Conservation (phyloP, 2,113 vertebrate genomes). For the Gavia stellata region DNA sequence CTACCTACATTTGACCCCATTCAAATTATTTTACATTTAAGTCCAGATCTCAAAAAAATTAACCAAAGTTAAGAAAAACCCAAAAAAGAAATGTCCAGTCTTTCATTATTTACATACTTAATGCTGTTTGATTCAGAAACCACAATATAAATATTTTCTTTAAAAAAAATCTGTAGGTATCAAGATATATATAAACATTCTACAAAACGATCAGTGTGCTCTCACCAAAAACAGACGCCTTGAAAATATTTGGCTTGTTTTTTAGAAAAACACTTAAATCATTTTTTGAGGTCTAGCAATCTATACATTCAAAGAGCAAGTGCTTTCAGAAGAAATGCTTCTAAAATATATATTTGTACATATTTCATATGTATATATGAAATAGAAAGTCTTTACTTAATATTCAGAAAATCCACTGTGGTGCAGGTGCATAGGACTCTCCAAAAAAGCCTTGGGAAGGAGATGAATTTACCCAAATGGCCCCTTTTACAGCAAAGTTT, state of each 20-base stretch:
- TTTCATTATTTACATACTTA: slow-evolving; percentile 76
- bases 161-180: slow-evolving; percentile 61
- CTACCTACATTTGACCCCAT: neutral
- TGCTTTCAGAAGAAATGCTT: slow-evolving; percentile 52
- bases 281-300: slow-evolving; percentile 64
- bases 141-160: slow-evolving; percentile 74
- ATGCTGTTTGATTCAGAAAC: slow-evolving; percentile 72
- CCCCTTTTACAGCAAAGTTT: neutral
- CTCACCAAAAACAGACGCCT: slow-evolving; percentile 35
- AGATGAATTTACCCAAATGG: slow-evolving; percentile 2
- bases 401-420: slow-evolving; percentile 16
- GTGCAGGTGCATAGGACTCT: slow-evolving; percentile 14
- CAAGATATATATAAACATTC: slow-evolving; percentile 36
- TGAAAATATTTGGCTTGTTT: slow-evolving; percentile 61
- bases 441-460: neutral
- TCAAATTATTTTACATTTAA: neutral
- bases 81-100: neutral
- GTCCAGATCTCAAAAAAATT: neutral
- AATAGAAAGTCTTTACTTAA: neutral
- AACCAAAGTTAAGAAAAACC: neutral
- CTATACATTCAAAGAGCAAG: slow-evolving; percentile 38
- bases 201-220: slow-evolving; percentile 64
- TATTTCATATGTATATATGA: neutral
- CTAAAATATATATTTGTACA: slow-evolving; percentile 26
- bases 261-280: slow-evolving; percentile 65